These are phyloP conservation scores for Bufo gargarizans DNA, from an alignment of 2,113 vertebrate genomes.

Conservation along the genomic window DNA sequence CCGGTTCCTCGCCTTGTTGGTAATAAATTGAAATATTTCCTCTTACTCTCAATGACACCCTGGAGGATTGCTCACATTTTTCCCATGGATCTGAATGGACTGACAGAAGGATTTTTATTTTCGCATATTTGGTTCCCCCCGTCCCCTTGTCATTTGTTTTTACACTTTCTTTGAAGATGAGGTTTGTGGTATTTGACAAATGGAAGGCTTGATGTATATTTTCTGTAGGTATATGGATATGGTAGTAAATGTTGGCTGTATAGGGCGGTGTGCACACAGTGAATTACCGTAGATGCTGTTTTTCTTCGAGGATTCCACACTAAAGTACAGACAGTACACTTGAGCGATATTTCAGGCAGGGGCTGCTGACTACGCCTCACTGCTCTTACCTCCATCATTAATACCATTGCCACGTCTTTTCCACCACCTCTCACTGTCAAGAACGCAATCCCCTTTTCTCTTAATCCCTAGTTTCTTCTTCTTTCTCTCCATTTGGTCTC, in stretches of 20 bases:
- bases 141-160: background rate
- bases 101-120: background rate
- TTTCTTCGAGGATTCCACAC: no score
- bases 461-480: no score
- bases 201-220: background rate
- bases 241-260: background rate
- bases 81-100: constrained; percentile 32
- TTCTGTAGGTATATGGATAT: background rate
- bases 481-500: no score
- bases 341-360: no score
- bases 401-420: no score
- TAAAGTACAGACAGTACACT: no score
- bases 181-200: background rate
- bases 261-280: no score
- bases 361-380: no score
- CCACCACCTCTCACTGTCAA: no score
- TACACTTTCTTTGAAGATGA: background rate
- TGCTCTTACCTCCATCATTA: no score
- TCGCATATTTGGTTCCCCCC: background rate
- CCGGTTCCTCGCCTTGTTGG: background rate
- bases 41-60: background rate
- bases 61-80: constrained; percentile 12
- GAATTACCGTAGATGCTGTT: no score
- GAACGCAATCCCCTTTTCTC: no score
- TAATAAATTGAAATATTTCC: constrained; percentile 22